Percentiles rank a stretch among this genome's conserved stretches.
phyloP scores from a whole-genome alignment of 92 coral and sea anemone species.

The Epizoanthus scotinus region DNA sequence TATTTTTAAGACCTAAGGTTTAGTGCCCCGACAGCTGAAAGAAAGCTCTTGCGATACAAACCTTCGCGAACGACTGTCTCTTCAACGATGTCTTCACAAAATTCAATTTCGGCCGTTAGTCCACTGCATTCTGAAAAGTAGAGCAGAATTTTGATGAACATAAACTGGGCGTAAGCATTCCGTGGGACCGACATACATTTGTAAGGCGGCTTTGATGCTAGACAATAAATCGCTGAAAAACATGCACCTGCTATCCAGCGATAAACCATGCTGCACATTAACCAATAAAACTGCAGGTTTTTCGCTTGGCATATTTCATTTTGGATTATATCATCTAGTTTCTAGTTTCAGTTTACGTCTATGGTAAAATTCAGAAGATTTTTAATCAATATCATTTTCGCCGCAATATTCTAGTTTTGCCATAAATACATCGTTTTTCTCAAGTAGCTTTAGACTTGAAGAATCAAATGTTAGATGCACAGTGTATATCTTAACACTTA shows the following conservation, averaged over 20 bases:
- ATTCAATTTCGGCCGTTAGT: background rate
- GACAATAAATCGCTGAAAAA: background rate
- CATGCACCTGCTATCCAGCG: conserved; percentile 21
- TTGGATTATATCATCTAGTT: conserved; percentile 13
- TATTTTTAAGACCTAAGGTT: no score
- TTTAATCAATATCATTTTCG: background rate
- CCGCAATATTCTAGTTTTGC: background rate
- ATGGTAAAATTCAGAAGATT: background rate
- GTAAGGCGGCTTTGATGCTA: background rate
- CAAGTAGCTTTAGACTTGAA: background rate
- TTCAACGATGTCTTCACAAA: background rate
- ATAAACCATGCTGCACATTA: background rate
- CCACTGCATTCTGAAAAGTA: background rate
- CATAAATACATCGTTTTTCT: background rate
- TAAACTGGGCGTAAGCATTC: background rate
- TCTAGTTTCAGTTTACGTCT: background rate
- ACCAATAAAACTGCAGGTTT: conserved; percentile 17
- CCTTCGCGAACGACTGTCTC: no score
- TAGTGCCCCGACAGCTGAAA: no score
- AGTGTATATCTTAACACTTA: background rate
- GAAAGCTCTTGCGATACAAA: no score
- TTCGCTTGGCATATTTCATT: background rate
- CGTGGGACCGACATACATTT: background rate
- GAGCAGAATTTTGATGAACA: background rate
- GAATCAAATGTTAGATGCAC: background rate